phyloP scores from a whole-genome alignment of 2,113 vertebrate species.

The Neofelis nebulosa region DNA sequence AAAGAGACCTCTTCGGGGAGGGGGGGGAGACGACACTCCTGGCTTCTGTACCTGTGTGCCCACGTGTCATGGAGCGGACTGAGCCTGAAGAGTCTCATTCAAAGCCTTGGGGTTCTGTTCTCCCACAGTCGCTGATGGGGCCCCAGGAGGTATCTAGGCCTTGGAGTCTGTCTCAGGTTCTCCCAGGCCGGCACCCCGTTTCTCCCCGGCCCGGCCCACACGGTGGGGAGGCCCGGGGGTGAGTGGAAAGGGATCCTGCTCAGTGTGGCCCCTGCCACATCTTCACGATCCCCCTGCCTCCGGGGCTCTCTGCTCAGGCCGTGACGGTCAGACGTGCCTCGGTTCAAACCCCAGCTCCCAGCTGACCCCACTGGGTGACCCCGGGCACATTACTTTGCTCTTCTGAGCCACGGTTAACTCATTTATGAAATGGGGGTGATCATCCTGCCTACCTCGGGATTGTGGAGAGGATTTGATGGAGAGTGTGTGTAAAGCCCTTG shows the following conservation, averaged over 20 bases:
- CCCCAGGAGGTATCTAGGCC: background rate
- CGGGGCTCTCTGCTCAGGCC: background rate
- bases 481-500: background rate
- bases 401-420: background rate
- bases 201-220: background rate
- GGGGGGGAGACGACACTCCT: background rate
- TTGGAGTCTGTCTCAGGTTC: background rate
- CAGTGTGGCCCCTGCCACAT: background rate
- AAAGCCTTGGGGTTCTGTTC: background rate
- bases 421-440: background rate
- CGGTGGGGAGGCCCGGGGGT: background rate
- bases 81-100: background rate
- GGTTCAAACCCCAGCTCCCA: background rate
- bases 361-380: background rate
- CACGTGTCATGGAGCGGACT: fast-evolving
- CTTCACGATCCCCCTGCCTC: too few species aligned
- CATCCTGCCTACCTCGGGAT: background rate
- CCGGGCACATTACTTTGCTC: background rate
- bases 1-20: background rate
- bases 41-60: background rate
- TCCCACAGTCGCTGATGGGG: background rate
- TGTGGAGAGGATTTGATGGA: background rate
- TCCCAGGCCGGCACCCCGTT: too few species aligned
- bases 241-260: background rate
- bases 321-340: background rate